Percentiles rank a stretch among this genome's conserved stretches.
Conservation (phyloP, 1,140 invertebrate genomes). For the Drosophila arawakana region DNA sequence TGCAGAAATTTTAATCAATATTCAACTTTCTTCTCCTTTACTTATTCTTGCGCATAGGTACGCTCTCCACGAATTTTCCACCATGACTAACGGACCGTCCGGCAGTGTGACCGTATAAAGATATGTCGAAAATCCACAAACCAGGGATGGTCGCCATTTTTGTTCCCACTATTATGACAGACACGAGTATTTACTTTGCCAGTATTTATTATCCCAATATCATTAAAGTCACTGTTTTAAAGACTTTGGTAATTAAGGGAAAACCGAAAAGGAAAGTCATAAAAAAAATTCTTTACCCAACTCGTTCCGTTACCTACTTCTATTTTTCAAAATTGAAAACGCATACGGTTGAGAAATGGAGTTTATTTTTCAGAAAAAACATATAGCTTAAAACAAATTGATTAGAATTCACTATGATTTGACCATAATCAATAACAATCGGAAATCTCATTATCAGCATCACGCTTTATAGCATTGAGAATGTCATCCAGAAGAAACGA, state of each 20-base stretch:
- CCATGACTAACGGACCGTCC: slow-evolving; percentile 59
- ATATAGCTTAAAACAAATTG: not conserved
- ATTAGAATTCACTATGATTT: not conserved
- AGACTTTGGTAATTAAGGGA: too few species aligned
- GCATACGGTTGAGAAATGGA: not conserved
- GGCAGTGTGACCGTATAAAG: slow-evolving; percentile 20
- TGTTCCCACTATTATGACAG: too few species aligned
- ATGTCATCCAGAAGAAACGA: slow-evolving; percentile 89
- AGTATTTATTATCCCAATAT: too few species aligned
- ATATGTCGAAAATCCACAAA: slow-evolving; percentile 6
- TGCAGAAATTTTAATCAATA: slow-evolving; percentile 81
- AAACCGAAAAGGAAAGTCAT: too few species aligned
- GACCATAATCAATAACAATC: slow-evolving; percentile 87
- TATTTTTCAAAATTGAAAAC: not conserved
- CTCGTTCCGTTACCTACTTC: too few species aligned
- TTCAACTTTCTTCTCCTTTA: slow-evolving; percentile 70
- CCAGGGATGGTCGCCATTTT: slow-evolving; percentile 4
- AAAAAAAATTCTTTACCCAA: too few species aligned
- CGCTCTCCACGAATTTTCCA: slow-evolving; percentile 74
- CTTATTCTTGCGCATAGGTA: slow-evolving; percentile 73
- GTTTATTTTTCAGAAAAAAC: slow-evolving; percentile 20
- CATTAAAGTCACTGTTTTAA: too few species aligned
- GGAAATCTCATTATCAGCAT: slow-evolving; percentile 86
- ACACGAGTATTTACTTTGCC: too few species aligned
- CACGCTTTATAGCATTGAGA: slow-evolving; percentile 85